A percentile compares a stretch with the other conserved stretches of the same genome.
Conservation (phyloP, 1,140 invertebrate species). For the Drosophila varians region DNA sequence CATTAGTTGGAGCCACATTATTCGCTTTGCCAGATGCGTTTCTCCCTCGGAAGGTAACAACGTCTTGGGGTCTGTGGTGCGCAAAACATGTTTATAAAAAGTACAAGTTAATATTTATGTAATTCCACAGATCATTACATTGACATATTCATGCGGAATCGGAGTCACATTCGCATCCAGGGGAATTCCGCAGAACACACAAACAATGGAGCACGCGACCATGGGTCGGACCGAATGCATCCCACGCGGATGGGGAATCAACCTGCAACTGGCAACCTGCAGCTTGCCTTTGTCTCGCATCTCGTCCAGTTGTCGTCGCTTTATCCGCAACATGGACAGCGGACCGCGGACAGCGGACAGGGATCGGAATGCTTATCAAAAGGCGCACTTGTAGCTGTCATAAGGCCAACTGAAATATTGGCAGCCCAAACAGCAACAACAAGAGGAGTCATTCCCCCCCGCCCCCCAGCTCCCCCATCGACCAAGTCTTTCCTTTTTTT, state of each 20-base stretch:
- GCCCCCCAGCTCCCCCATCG: neutral
- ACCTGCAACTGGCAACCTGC: constrained; percentile 20
- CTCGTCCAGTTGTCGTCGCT: constrained; percentile 53
- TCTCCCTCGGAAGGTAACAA: neutral
- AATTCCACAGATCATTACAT: constrained; percentile 77
- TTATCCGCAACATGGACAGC: constrained; percentile 56
- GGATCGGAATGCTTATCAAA: constrained; percentile 67
- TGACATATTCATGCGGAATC: constrained; percentile 71
- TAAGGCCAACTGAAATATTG: constrained; percentile 77
- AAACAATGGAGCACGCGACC: constrained; percentile 51
- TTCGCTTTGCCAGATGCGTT: constrained; percentile 1
- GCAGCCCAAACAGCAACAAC: constrained; percentile 33
- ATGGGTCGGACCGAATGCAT: constrained; percentile 22
- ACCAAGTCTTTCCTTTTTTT: constrained; percentile 10
- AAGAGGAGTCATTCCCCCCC: constrained; percentile 11
- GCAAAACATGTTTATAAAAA: constrained; percentile 78
- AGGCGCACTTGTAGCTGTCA: constrained; percentile 70
- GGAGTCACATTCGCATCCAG: constrained; percentile 4
- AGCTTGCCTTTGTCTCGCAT: constrained; percentile 41
- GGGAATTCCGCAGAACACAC: constrained; percentile 53
- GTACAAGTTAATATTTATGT: constrained; percentile 81
- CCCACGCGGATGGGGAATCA: constrained; percentile 40
- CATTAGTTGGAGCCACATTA: constrained; percentile 51
- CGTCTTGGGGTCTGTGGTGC: constrained; percentile 15
- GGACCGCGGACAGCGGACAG: constrained; percentile 11